Percentiles rank a stretch among this genome's conserved stretches.
These are phyloP conservation scores for Melinaea menophilus DNA, from an alignment of 2,888 invertebrate genomes.

Conservation along the genomic window DNA sequence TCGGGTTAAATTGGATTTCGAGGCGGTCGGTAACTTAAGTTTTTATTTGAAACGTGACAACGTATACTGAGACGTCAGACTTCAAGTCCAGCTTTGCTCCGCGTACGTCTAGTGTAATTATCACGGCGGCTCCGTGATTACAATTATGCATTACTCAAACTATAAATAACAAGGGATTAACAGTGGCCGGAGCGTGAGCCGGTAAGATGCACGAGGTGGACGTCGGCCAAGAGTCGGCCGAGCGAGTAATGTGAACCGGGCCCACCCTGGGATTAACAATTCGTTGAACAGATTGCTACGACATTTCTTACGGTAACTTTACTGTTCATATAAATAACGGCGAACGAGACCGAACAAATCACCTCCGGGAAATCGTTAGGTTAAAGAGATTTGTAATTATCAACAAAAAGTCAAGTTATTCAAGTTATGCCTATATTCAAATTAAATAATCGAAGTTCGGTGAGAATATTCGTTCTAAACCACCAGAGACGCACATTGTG, in stretches of 20 bases:
- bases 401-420: too few relatives aligned
- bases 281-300: conserved; percentile 55
- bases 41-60: conserved; percentile 13
- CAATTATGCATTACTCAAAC: conserved; percentile 42
- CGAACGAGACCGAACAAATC: background rate
- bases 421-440: too few relatives aligned
- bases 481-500: conserved; percentile 73
- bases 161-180: conserved; percentile 66
- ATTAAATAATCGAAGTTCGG: too few relatives aligned
- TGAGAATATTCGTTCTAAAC: conserved; percentile 36
- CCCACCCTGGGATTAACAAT: conserved; percentile 52
- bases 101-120: conserved; percentile 42
- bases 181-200: conserved; percentile 50
- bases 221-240: conserved; percentile 57
- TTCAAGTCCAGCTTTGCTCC: conserved; percentile 41
- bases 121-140: conserved; percentile 39
- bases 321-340: conserved; percentile 8
- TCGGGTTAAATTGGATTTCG: conserved; percentile 36
- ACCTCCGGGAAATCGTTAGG: too few relatives aligned
- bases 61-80: conserved; percentile 36
- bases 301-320: too few relatives aligned
- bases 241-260: conserved; percentile 52
- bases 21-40: conserved; percentile 22
- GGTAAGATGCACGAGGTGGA: conserved; percentile 58
- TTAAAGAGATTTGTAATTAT: too few relatives aligned